Conservation (phyloP, 37 sponge, comb jelly and placozoan species). For the Aphrocallistes beatrix region DNA sequence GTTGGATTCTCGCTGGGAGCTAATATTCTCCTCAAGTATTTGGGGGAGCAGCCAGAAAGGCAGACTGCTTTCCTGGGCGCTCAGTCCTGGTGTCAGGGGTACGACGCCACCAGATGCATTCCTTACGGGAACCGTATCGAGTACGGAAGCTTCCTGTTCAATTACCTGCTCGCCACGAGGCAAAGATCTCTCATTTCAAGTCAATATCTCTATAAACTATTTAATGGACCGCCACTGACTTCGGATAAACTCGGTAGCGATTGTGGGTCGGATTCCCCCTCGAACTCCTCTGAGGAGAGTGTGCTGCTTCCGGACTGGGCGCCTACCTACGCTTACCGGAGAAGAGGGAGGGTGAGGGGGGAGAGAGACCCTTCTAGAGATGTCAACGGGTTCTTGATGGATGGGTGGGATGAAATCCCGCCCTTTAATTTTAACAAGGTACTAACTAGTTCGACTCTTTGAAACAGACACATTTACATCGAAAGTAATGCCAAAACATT, state of each 20-base stretch:
- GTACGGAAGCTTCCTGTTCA: neutral
- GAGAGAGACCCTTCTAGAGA: neutral
- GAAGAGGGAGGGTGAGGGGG: neutral
- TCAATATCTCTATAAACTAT: too few species aligned
- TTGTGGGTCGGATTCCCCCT: neutral
- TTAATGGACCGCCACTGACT: too few species aligned
- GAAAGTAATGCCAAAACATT: too few species aligned
- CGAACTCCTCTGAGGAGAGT: neutral
- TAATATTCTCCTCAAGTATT: constrained; percentile 54
- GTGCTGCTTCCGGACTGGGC: neutral
- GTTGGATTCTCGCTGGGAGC: constrained; percentile 84
- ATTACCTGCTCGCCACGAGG: neutral
- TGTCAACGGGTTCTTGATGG: neutral
- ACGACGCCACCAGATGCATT: constrained; percentile 43
- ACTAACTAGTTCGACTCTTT: too few species aligned
- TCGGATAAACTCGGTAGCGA: too few species aligned
- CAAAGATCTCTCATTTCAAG: too few species aligned
- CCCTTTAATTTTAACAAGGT: neutral
- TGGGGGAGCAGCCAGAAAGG: constrained; percentile 61
- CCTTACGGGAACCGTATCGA: neutral
- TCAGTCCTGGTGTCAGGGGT: constrained; percentile 75
- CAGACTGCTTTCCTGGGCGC: constrained; percentile 63
- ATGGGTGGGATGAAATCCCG: neutral
- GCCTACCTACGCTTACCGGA: neutral
- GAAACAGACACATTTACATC: too few species aligned